These are phyloP conservation scores for Neoitamus cyanurus DNA, from an alignment of 2,888 invertebrate species.

Conservation along the genomic window DNA sequence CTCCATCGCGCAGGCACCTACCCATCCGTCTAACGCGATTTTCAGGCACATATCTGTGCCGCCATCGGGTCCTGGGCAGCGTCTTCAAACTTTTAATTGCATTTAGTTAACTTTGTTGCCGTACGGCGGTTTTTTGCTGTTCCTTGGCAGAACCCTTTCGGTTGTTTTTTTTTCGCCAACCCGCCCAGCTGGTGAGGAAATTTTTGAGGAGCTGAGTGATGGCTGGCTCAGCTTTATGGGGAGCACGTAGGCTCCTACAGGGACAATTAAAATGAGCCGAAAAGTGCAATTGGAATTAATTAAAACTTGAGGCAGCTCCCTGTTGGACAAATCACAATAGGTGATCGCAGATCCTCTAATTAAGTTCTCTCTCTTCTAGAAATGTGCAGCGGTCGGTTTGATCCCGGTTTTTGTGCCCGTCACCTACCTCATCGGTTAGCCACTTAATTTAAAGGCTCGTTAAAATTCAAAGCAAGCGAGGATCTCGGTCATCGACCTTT, in stretches of 20 bases:
- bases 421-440: not conserved
- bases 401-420: not conserved
- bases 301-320: conserved; percentile 4
- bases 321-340: not conserved
- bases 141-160: not conserved
- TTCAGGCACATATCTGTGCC: not conserved
- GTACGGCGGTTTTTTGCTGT: not conserved
- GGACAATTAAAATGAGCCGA: conserved; percentile 25
- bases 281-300: conserved; percentile 35
- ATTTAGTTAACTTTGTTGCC: conserved; percentile 33
- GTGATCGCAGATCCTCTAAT: not conserved
- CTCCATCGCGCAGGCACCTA: not conserved
- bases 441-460: not conserved
- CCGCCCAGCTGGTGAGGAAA: not conserved
- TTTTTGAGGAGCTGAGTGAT: not conserved
- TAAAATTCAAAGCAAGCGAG: not conserved
- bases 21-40: not conserved
- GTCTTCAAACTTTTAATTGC: conserved; percentile 21
- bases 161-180: not conserved
- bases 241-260: not conserved
- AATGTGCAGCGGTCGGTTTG: not conserved
- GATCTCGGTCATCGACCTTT: not conserved
- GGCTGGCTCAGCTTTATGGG: not conserved
- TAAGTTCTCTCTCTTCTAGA: conserved; percentile 26
- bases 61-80: not conserved